Base-by-base conservation (phyloP, 2,888 invertebrate species). In the Epinotia bilunana region DNA sequence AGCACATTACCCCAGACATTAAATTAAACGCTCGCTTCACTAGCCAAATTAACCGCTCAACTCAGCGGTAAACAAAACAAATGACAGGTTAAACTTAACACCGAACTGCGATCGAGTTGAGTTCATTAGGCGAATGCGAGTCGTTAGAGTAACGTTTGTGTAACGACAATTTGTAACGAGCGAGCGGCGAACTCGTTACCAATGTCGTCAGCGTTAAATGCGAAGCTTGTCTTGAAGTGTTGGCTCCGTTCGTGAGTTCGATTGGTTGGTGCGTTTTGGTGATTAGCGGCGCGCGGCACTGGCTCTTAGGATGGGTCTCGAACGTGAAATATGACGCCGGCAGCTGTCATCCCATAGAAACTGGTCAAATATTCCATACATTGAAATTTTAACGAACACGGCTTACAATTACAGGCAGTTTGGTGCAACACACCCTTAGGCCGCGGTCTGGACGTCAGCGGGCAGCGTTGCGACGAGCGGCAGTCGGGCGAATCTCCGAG, bases 131-230 rank as follows among this genome's bases (percentile, higher is more conserved):
- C 55, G 65, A 65, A 71, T 60, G 72, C 18, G 20, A 33, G 72
- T 71, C 70, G 70, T 75, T 75, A 72, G 61, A 49, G 67, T 86
- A 85, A 78, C 73, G 78, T 79, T 83, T 81, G 72, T 74, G 74
- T 74, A 82, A 84, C 83, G 83, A 86, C 84, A 83, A 78, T 82
- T 83, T 82, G 80, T 74, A 80, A 79, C 65, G 77, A 72, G 73
- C 69, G 71, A 74, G 72, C 73, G 75, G 72, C 77, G 68, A 78
- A 80, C 78, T 79, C 79, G 78, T 82, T 82, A 80, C 76, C 61
- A 61, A 75, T 78, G 78, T 80, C 79, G 77, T 81, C 79, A 77
- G 55, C 76, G 60, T 76, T 71, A 77, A 77, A 79, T 76, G 77
- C 74, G 72, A 63, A 71, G 74, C 77, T 69, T 74, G 58, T 75